A percentile compares a stretch with the other conserved stretches of the same genome.
These are phyloP conservation scores for Clistopyga incitator DNA, from an alignment of 2,888 invertebrate genomes.

Conservation along the genomic window DNA sequence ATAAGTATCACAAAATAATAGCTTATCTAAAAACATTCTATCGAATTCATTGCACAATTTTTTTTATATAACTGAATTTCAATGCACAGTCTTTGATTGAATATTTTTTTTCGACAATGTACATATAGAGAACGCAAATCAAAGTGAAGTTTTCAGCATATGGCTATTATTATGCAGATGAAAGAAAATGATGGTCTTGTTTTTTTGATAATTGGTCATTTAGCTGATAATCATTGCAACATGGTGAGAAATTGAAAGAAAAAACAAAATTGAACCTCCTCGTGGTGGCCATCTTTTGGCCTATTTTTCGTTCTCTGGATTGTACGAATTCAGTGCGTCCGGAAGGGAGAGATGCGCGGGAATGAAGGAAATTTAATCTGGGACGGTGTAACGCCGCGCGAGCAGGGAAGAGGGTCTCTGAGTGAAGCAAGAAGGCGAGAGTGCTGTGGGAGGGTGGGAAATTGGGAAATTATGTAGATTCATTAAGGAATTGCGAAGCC, in stretches of 20 bases:
- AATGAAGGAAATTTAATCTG: slow-evolving; percentile 73
- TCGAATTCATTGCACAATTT: background rate
- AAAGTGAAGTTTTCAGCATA: too few species aligned
- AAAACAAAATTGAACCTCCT: background rate
- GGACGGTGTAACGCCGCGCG: slow-evolving; percentile 71
- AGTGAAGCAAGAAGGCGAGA: slow-evolving; percentile 67
- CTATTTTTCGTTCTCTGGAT: slow-evolving; percentile 36
- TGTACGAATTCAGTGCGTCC: slow-evolving; percentile 52
- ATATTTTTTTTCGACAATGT: background rate
- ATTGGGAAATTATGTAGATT: slow-evolving; percentile 77
- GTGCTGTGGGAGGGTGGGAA: slow-evolving; percentile 67
- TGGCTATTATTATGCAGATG: too few species aligned
- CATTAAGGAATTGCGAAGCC: slow-evolving; percentile 74
- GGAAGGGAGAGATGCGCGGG: slow-evolving; percentile 48
- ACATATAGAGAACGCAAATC: too few species aligned
- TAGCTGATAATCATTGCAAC: background rate
- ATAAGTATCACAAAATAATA: too few species aligned
- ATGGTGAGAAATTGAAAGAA: background rate
- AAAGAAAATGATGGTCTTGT: background rate
- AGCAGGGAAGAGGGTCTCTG: slow-evolving; percentile 25
- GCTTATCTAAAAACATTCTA: too few species aligned
- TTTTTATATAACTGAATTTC: background rate
- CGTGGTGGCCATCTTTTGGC: slow-evolving; percentile 40
- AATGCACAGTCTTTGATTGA: background rate
- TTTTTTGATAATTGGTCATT: background rate